A percentile compares a stretch with the other conserved stretches of the same genome.
phyloP scores from a whole-genome alignment of 2,888 invertebrate species.

The Sminthurides aquaticus region DNA sequence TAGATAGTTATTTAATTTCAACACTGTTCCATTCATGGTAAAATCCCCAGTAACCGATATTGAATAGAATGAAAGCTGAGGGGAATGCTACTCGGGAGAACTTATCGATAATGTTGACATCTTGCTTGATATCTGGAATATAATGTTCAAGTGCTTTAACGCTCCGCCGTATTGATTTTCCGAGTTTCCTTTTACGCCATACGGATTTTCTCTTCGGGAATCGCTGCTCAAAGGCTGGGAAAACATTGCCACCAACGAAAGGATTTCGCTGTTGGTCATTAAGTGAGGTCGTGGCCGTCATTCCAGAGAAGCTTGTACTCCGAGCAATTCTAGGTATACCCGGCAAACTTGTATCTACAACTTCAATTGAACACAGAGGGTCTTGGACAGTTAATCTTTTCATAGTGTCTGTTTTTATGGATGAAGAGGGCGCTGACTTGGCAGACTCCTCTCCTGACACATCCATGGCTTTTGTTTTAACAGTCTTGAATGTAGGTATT shows the following conservation, averaged over 20 bases:
- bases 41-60: conserved; percentile 54
- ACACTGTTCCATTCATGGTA: conserved; percentile 38
- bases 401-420: no score
- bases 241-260: conserved; percentile 26
- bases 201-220: conserved; percentile 25
- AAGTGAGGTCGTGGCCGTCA: conserved; percentile 28
- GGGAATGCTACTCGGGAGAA: conserved; percentile 54
- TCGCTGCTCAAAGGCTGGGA: neutral
- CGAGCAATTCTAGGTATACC: conserved; percentile 31
- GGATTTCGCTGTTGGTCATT: conserved; percentile 25
- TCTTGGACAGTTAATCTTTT: neutral
- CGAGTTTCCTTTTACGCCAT: conserved; percentile 43
- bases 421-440: no score
- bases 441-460: neutral
- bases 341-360: conserved; percentile 21
- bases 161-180: conserved; percentile 36
- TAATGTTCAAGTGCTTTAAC: conserved; percentile 36
- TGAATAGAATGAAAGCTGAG: conserved; percentile 53
- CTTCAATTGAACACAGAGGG: conserved; percentile 27
- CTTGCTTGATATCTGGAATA: conserved; percentile 47
- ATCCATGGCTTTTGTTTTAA: neutral
- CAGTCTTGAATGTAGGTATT: neutral
- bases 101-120: conserved; percentile 56
- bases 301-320: conserved; percentile 42
- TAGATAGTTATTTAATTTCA: no score